Evolutionary conservation across 2,113 vertebrate species (phyloP).

Genomic region (Machaerirhynchus nigripectus): DNA sequence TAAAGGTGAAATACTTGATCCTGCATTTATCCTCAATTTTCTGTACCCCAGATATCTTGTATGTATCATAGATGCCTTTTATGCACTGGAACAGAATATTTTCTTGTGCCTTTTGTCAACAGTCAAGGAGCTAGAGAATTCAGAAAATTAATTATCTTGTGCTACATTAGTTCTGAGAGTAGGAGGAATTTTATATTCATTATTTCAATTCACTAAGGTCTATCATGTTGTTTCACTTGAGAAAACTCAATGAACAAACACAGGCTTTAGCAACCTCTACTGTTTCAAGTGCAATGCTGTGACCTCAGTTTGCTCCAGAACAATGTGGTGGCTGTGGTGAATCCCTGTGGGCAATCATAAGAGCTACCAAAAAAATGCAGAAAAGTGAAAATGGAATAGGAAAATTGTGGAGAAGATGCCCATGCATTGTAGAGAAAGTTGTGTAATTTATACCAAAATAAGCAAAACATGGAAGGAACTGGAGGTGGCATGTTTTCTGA

Average conservation of each 20-base stretch:
- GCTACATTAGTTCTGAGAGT: not conserved
- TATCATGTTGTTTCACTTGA: not conserved
- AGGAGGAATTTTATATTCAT: not conserved
- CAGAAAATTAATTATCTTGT: not conserved
- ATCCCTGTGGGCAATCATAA: not conserved
- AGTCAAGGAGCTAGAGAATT: not conserved
- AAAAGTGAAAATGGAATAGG: not conserved
- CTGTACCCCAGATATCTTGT: not conserved
- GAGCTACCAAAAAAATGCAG: not conserved
- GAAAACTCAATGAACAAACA: not conserved
- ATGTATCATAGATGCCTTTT: not conserved
- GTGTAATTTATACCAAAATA: not conserved
- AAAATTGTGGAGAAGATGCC: not conserved
- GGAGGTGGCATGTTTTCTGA: not conserved
- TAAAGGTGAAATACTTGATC: not conserved
- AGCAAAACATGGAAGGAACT: not conserved
- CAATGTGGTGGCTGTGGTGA: not conserved
- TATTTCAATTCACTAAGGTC: not conserved
- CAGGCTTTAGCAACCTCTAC: slow-evolving; percentile 22
- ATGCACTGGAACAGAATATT: not conserved
- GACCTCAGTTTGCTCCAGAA: not conserved
- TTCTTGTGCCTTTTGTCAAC: not conserved
- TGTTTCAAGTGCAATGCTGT: not conserved
- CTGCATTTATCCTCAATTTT: not conserved
- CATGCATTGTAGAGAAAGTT: not conserved